A percentile compares a stretch with the other conserved stretches of the same genome.
phyloP scores from a whole-genome alignment of 2,888 invertebrate genomes.

The Callinectes sapidus region DNA sequence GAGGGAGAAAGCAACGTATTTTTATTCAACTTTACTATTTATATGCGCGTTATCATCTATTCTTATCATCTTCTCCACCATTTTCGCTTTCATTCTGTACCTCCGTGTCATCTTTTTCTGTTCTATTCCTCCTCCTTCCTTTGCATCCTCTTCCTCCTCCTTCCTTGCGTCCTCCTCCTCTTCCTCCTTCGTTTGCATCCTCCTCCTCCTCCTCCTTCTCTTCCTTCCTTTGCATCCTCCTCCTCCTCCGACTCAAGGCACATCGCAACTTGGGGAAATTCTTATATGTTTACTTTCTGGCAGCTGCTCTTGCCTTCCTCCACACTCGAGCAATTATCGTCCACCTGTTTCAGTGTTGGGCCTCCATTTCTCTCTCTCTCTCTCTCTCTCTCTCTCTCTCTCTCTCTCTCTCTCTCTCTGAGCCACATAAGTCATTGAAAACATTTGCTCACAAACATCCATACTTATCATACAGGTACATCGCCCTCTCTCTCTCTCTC shows the following conservation, averaged over 20 bases:
- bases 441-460: not conserved
- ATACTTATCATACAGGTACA: slow-evolving; percentile 30
- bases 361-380: not conserved
- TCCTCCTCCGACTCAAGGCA: not conserved
- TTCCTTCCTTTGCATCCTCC: not conserved
- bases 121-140: not conserved
- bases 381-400: slow-evolving; percentile 42
- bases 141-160: too few relatives aligned
- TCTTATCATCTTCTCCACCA: not conserved
- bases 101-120: not conserved
- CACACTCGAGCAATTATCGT: slow-evolving; percentile 11
- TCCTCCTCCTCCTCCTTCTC: too few relatives aligned
- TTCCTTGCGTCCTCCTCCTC: not conserved
- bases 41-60: not conserved
- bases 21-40: not conserved
- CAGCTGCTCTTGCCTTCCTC: not conserved
- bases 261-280: slow-evolving; percentile 13
- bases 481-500: not conserved
- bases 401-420: slow-evolving; percentile 30
- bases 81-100: not conserved
- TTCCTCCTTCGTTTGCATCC: too few relatives aligned
- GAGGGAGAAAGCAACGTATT: not conserved
- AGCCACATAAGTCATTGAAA: not conserved
- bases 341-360: not conserved
- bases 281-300: slow-evolving; percentile 23